Evolutionary conservation across 1,140 invertebrate species (phyloP).

Genomic region (Bombus superbus): DNA sequence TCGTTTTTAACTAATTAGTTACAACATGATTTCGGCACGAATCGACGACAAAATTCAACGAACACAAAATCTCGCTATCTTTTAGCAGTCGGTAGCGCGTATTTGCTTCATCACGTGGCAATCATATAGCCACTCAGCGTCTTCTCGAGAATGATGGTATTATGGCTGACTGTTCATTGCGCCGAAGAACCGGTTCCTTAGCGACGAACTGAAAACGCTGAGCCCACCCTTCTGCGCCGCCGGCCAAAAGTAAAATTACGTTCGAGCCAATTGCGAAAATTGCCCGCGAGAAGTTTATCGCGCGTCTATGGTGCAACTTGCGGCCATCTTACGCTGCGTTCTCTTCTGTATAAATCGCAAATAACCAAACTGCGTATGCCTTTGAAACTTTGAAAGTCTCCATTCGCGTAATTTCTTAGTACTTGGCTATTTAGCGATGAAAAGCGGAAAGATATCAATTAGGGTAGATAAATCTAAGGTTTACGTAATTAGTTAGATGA

Average conservation of each 20-base stretch:
- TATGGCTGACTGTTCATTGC: conserved; percentile 60
- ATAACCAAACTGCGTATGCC: neutral
- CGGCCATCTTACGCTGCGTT: neutral
- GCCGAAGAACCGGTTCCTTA: conserved; percentile 68
- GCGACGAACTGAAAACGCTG: conserved; percentile 44
- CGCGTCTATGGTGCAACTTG: neutral
- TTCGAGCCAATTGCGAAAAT: conserved; percentile 62
- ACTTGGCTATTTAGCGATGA: neutral
- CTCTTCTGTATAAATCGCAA: neutral
- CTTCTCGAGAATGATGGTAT: conserved; percentile 63
- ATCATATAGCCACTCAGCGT: conserved; percentile 67
- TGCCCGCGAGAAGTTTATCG: conserved; percentile 45
- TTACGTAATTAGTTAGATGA: neutral
- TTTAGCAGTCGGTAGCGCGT: conserved; percentile 70
- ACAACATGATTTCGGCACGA: too few relatives aligned
- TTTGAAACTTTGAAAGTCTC: neutral
- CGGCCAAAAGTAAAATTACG: conserved; percentile 61
- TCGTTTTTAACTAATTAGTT: neutral
- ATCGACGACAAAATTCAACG: neutral
- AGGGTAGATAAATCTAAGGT: neutral
- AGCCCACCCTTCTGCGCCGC: conserved; percentile 10
- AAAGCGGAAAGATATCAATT: neutral
- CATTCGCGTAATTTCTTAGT: neutral
- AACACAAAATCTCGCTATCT: conserved; percentile 65
- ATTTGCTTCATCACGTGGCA: conserved; percentile 68